Evolutionary conservation across 2,797 vertebrate genomes (phyloP).

Genomic region (Leuciscus waleckii): DNA sequence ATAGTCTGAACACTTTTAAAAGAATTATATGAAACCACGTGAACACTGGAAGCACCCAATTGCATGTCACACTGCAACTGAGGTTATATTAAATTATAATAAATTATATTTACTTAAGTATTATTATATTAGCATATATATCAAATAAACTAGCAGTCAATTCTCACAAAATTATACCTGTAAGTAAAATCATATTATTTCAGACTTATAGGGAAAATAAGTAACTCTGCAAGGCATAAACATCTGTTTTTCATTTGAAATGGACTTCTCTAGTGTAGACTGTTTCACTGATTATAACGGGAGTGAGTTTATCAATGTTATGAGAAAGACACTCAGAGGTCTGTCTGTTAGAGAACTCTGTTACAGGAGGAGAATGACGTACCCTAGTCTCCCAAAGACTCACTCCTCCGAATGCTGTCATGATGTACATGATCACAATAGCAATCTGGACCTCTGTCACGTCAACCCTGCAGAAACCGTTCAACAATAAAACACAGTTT

Average conservation of each 20-base stretch:
- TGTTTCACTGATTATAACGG: not conserved
- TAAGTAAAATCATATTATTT: not conserved
- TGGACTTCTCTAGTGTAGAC: not conserved
- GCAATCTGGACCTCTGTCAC: constrained; percentile 95
- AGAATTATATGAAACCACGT: not conserved
- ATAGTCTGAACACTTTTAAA: not conserved
- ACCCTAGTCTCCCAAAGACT: constrained; percentile 89
- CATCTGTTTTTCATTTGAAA: not conserved
- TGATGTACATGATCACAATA: constrained; percentile 86
- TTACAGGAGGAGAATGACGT: constrained; percentile 45
- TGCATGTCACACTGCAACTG: not conserved
- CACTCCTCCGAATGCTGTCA: constrained; percentile 88
- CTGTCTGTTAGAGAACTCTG: not conserved
- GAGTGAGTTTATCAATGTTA: not conserved
- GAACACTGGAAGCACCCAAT: not conserved
- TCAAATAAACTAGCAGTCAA: not conserved
- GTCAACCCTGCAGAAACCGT: constrained; percentile 81
- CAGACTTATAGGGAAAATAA: not conserved
- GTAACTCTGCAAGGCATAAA: not conserved
- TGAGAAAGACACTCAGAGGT: not conserved
- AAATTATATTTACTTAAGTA: not conserved
- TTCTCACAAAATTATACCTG: not conserved
- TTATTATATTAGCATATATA: not conserved
- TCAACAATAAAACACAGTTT: not conserved
- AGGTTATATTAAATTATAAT: not conserved